Conservation (phyloP, 2,113 vertebrate genomes). For the Narcine bancroftii region DNA sequence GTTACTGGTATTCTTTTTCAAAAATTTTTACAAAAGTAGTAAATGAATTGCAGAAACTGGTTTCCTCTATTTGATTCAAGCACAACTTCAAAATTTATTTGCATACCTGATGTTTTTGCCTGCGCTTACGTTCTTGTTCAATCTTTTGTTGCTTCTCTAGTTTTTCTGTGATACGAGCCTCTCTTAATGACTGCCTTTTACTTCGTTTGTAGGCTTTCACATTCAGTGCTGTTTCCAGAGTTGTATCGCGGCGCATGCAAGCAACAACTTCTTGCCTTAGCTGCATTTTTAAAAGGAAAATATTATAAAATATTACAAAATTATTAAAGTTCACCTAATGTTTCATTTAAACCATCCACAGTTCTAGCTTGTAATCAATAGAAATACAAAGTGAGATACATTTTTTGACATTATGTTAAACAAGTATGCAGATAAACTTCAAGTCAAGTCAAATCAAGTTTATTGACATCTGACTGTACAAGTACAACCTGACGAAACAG, state of each 20-base stretch:
- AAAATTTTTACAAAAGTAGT: neutral
- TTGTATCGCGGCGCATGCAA: conserved; percentile 92
- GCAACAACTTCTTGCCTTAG: conserved; percentile 93
- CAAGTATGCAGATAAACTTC: neutral
- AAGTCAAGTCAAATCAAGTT: too few species aligned
- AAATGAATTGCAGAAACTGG: neutral
- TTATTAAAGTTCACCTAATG: neutral
- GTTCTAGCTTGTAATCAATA: neutral
- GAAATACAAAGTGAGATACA: neutral
- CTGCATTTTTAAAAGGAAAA: conserved; percentile 48
- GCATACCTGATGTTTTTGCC: conserved; percentile 94
- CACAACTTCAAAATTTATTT: neutral
- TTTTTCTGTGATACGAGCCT: conserved; percentile 96
- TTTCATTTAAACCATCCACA: neutral
- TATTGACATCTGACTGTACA: too few species aligned
- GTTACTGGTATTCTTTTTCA: too few species aligned
- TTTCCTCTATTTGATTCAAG: neutral
- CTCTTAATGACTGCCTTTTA: conserved; percentile 88
- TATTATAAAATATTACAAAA: neutral
- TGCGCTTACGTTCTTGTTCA: conserved; percentile 89
- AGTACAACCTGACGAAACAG: too few species aligned
- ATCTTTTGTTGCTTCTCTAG: conserved; percentile 98
- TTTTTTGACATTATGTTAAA: neutral
- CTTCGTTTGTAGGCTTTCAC: conserved; percentile 95
- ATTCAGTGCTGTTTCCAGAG: conserved; percentile 89